Evolutionary conservation across 2,888 invertebrate species (phyloP).

Genomic region (Tinea trinotella): DNA sequence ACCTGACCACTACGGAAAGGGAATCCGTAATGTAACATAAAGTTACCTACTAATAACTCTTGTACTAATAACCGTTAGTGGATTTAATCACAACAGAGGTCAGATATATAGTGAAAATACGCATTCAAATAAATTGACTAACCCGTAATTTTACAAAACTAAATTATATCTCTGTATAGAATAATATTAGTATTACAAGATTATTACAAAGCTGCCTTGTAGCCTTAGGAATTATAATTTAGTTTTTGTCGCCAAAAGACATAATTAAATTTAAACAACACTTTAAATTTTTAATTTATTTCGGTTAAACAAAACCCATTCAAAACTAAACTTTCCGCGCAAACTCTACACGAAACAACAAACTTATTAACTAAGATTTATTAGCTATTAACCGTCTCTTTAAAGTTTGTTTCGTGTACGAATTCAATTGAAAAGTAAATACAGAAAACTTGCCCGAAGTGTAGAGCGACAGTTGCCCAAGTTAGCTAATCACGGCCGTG

Average conservation of each 20-base stretch:
- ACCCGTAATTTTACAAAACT: not conserved
- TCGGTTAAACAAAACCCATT: constrained; percentile 21
- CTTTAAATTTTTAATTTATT: not conserved
- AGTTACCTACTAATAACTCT: too few relatives aligned
- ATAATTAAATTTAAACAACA: not conserved
- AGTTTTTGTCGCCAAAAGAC: not conserved
- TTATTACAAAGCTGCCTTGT: not conserved
- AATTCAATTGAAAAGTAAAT: constrained; percentile 44
- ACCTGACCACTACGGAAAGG: too few relatives aligned
- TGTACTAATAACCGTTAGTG: too few relatives aligned
- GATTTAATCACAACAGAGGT: too few relatives aligned
- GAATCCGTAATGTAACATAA: too few relatives aligned
- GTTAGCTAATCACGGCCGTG: constrained; percentile 39
- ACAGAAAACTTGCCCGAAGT: constrained; percentile 35
- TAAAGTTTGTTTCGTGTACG: constrained; percentile 21
- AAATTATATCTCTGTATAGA: not conserved
- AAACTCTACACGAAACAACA: not conserved
- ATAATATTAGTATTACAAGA: not conserved
- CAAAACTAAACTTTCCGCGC: constrained; percentile 15
- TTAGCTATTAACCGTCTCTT: not conserved
- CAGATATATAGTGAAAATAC: too few relatives aligned
- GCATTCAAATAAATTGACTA: too few relatives aligned
- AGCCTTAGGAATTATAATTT: not conserved
- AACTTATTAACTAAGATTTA: not conserved
- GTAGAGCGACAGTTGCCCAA: constrained; percentile 31